Evolutionary conservation across 2,797 vertebrate genomes (phyloP).

Genomic region (Pyrocephalus nanus): DNA sequence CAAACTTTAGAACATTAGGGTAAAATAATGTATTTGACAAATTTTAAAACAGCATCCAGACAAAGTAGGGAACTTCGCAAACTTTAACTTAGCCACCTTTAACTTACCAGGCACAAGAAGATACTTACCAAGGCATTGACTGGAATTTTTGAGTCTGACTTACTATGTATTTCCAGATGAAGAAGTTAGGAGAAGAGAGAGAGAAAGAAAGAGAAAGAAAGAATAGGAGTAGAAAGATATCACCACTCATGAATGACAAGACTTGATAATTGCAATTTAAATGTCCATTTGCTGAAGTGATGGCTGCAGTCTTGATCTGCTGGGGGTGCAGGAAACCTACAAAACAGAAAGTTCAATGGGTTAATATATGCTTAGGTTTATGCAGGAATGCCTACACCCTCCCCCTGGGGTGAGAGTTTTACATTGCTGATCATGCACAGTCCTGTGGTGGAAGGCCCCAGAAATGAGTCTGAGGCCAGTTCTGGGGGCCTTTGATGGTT

Average conservation of each 20-base stretch:
- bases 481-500: not conserved
- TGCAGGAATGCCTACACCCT: not conserved
- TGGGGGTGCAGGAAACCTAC: not conserved
- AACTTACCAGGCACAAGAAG: not conserved
- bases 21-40: not conserved
- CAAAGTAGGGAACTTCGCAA: not conserved
- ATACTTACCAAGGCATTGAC: not conserved
- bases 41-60: not conserved
- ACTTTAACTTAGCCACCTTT: not conserved
- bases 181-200: not conserved
- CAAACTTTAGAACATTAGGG: not conserved
- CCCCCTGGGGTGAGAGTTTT: no score
- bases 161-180: not conserved
- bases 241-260: no score
- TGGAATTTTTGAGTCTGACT: not conserved
- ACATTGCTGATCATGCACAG: no score
- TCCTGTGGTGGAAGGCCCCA: no score
- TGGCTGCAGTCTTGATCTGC: not conserved
- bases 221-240: not conserved
- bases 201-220: not conserved
- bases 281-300: not conserved
- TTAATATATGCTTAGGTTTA: not conserved
- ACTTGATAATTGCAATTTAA: not conserved
- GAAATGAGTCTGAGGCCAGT: no score
- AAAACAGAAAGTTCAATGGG: not conserved